Evolutionary conservation across 2,113 vertebrate species (phyloP), one percentile per base, ranked within the genome.

Genomic region (Meleagris gallopavo): DNA sequence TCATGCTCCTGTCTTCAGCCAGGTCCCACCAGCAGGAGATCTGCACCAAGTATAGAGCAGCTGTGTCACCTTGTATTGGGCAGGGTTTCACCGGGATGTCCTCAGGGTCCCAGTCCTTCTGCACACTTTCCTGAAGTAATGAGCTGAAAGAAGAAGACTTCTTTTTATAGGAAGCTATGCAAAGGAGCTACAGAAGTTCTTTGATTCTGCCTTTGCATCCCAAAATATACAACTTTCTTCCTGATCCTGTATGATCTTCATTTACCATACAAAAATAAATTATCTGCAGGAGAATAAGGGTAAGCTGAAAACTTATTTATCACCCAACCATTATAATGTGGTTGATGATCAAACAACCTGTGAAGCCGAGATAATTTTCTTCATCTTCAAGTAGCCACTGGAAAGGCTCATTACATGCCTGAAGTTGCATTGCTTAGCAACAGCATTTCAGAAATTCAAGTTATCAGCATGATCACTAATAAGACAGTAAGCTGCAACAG

Each of bases 401-500:
- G 92, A 97, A 97, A 96, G 91, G 86, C 95, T 97, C 94, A 94
- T 97, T 97, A 96, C 95, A 97, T 96, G 95, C 96, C 96, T 97
- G 95, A 97, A 97, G 96, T 95, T 97, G 90, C 81, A 97, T 89
- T 95, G 91, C 96, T 97, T 97, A 97, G 95, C 96, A 97, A 97
- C 89, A 95, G 76, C 77, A 91, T 97, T 97, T 97, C 77, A 97
- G 92, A 96, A 97, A 94, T 95, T 91, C 96, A 74, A 94, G 80
- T 96, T 96, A 97, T 96, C 94, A 96, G 84, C 89, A 61, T 92
- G 88, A 96, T 97, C 96, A 87, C 89, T 95, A 95, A 97, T 97
- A 97, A 97, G 92, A 97, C 22, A 81, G 96, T 91, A 94, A 97
- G 54, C 86, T 91, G 60, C 69, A 90, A 95, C 97, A 95, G 65